Base-by-base conservation (phyloP, 2,797 vertebrate genomes). In the Acanthiza pusilla region DNA sequence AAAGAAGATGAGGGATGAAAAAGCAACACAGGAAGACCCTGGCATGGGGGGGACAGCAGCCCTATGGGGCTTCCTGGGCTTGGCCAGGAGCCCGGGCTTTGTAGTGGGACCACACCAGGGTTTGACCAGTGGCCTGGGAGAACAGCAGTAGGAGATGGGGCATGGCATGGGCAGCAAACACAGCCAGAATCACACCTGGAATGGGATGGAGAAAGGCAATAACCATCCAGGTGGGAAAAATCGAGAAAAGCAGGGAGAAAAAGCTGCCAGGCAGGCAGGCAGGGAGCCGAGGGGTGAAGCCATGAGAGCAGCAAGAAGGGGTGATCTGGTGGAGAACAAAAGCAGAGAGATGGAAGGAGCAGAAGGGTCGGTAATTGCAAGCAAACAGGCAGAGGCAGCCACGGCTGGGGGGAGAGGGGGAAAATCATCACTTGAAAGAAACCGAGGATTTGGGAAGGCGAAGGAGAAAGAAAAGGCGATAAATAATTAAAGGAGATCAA, bases 401-500 rank as follows among this genome's bases (percentile, higher is more conserved):
- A 0, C 25, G 1, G 86, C 53, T 65, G 47, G 74, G 80, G 91
- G 81, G 34, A 68, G 76, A 79, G 61, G n/a, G 16, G 62, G 36
- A 29, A 55, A 92, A 94, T 43, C 55, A 75, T 58, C 91, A 81
- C 91, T 96, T 95, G 96, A 94, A 96, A 96, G 91, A 74, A 91
- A 67, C 5, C 0, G 11, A 92, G 93, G 89, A 67, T 89, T 88
- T 4, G 9, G 84, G 89, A 74, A 88, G 47, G n/a, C 63, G 32
- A 16, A 16, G n/a, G 5, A n/a, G 26, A 43, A 32, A 78, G 78
- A 72, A 65, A 42, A 38, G 16, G 68, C 3, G 18, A 91, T 96
- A 94, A 96, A 96, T 96, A 96, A 96, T 96, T 89, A 89, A 94
- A 93, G 92, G 85, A 92, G 95, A 97, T 94, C 92, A 96, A 96